Percentiles rank a stretch among this genome's conserved stretches.
phyloP scores from a whole-genome alignment of 2,888 invertebrate species.

The Drosophila parthenogenetica region DNA sequence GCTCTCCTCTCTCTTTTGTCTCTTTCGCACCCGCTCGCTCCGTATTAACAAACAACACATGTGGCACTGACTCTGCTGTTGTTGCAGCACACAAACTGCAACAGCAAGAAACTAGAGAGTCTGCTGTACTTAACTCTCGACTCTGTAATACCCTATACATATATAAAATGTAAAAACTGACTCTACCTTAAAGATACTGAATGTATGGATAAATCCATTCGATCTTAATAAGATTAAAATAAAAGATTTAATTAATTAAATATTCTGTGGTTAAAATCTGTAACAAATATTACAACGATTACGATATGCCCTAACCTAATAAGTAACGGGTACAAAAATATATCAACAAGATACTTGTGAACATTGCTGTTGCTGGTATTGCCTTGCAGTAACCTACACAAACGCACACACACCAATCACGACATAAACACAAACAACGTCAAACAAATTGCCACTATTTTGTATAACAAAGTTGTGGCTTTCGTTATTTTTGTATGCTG shows the following conservation, averaged over 20 bases:
- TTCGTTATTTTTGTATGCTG: conserved; percentile 7
- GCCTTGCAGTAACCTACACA: conserved; percentile 3
- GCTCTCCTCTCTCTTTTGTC: conserved; percentile 25
- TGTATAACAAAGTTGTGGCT: conserved; percentile 70
- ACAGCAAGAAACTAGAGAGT: neutral
- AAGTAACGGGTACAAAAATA: conserved; percentile 4
- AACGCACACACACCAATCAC: conserved; percentile 45
- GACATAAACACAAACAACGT: conserved; percentile 50
- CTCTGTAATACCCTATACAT: neutral
- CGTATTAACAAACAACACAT: conserved; percentile 43
- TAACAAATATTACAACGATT: neutral
- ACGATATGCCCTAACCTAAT: neutral
- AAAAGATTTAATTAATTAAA: no score
- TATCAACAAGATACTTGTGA: conserved; percentile 39
- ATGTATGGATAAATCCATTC: no score
- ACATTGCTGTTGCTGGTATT: conserved; percentile 29
- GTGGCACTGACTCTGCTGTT: conserved; percentile 41
- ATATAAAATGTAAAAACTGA: no score
- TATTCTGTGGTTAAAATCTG: neutral
- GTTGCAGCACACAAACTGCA: no score
- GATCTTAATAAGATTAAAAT: no score
- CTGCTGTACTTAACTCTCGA: neutral
- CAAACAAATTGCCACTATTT: conserved; percentile 68
- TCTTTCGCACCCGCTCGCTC: neutral
- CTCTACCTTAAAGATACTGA: no score